Base-by-base conservation (phyloP, 2,888 invertebrate genomes). In the Drosophila kanekoi region DNA sequence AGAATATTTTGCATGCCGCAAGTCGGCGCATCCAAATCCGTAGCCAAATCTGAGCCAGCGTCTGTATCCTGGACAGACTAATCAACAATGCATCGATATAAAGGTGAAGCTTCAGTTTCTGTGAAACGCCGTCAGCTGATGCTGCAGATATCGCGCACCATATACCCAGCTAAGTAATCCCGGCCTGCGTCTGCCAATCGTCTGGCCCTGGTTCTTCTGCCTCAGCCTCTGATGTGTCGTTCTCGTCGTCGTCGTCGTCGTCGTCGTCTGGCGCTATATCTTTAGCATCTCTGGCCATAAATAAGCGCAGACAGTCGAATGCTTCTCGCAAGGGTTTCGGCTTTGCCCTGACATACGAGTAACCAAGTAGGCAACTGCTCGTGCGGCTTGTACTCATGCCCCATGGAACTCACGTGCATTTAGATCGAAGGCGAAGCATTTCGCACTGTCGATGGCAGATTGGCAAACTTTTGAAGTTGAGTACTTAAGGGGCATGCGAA, bases 231-330 rank as follows among this genome's bases (percentile, higher is more conserved):
- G 64, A 69, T 63, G 56, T 68, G 60, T 66, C 71, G 74, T 79
- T n/a, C n/a, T n/a, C n/a, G n/a, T n/a, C n/a, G n/a, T n/a, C n/a
- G n/a, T n/a, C n/a, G n/a, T n/a, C n/a, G n/a, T n/a, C n/a, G n/a
- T n/a, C 75, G 79, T 81, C 81, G 89, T 84, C 90, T 89, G 91
- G 91, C 81, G 87, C 89, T 90, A 88, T 91, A 91, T 91, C 91
- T 89, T 81, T 75, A 85, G 72, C 83, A 90, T 90, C 90, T 90
- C 64, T 60, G 79, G 87, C 89, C 81, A 90, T 90, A 90, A 91
- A 90, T 91, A 89, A 90, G 87, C 73, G 68, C 59, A 78, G 84
- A 81, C 87, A 87, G 90, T 87, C 87, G 81, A 87, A 85, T 89
- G 87, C 83, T 77, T 69, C 66, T 60, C 56, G 52, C 71, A 72